Base-by-base conservation (phyloP, 2,888 invertebrate species). In the Punctoribates punctum region DNA sequence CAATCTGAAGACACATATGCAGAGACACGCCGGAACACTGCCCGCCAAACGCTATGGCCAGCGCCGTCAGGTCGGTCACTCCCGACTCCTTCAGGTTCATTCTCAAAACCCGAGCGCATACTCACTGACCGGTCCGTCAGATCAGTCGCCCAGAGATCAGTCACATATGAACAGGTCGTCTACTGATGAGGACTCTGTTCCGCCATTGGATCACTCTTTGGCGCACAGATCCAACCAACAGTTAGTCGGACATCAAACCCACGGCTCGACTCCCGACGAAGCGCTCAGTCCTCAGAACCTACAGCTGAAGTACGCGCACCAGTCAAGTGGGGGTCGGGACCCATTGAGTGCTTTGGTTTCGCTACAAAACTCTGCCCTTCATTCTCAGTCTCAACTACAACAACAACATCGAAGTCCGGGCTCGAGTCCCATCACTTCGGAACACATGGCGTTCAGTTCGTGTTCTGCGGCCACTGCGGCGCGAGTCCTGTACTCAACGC, bases 1-100 rank as follows among this genome's bases (percentile, higher is more conserved):
- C 46, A 81, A 81, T 75, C 78, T 81, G 29, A 81, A 81, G 77
- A 81, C 81, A 57, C 81, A 81, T 77, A 80, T 80, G 79, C 80
- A 81, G 70, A 78, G 81, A 74, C 81, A 81, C 77, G 73, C 80
- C 20, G 80, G 80, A 27, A 79, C 79, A 42, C 75, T 80, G 73
- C 80, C 80, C 17, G 77, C 79, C 54, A 77, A 79, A 60, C 78
- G 80, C 48, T 78, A 79, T 67, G 67, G 75, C 25, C 77, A 77
- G 20, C 77, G 77, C 5, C 74, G 77, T 15, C 77, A 77, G 34
- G 65, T 74, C 17, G 48, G 70, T 25, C 72, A 57, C 11, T 73
- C 73, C 25, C 25, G 76, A 3, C 62, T 76, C 9, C 29, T 76
- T n/a, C 76, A 76, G 42, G 76, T 76, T 23, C 76, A 70, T 29